Evolutionary conservation across 1,140 invertebrate species (phyloP), one percentile per base, ranked within the genome.

Genomic region (Papilio polyxenes): DNA sequence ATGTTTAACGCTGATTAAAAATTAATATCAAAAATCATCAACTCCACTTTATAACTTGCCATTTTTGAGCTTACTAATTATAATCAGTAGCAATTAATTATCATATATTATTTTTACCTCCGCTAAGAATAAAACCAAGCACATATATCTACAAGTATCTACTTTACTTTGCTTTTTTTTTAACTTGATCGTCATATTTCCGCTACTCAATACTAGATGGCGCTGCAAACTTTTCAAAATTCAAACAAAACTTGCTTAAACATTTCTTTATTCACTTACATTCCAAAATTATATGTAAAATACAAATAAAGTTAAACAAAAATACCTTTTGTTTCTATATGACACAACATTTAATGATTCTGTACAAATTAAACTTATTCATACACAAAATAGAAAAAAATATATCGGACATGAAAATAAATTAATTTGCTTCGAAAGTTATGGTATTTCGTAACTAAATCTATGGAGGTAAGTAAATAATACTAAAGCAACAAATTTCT

Each of bases 191-290:
- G 23, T 31, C 23, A 31, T 31, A 31, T 31, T 31, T 31, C 23
- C 23, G 23, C 23, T 31, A 31, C 51, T 81, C 80, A 56, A 15
- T 75, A 23, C 23, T 75, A 81, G 80, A 81, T 81, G 80, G 77
- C 77, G 77, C 7, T 79, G 20, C n/a, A 40, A 8, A 20, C n/a
- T 15, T 20, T 76, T 53, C 48, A 20, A n/a, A 79, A 80, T 23
- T 80, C 5, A 80, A 80, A 80, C 78, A 15, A 80, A 13, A 80
- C n/a, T 80, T 69, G 62, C 59, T 80, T 69, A 48, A 44, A 80
- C 62, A 80, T 80, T 80, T 69, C 62, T 80, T 80, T 80, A 80
- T 80, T 80, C n/a, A 80, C 62, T 80, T 80, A 80, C 62, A 80
- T 80, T 80, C 78, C 78, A 80, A 80, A 80, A 80, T n/a, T 80